Evolutionary conservation across 2,113 vertebrate species (phyloP), one percentile per base, ranked within the genome.

Genomic region (Calonectris borealis): DNA sequence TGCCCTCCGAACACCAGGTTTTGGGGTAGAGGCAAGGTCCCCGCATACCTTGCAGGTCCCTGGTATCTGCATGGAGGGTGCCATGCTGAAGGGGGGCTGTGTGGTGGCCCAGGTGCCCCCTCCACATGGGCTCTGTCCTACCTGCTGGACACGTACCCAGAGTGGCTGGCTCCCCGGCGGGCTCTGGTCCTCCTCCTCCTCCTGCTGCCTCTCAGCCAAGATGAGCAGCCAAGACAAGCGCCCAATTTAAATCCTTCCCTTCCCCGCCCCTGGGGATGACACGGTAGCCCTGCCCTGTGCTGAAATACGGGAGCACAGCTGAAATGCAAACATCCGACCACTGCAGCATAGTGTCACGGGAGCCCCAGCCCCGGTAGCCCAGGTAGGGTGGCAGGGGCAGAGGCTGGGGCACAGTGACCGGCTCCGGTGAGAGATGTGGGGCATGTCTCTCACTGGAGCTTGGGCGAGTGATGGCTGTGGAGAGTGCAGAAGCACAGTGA

Each of bases 191-290:
- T 88, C 40, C 65, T 90, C 46, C 34, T 86, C 32, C 68, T 75
- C 22, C 77, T 1, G 4, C 78, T 3, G 11, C 13, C 40, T 87
- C 31, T n/a, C 87, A 77, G 69, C 51, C 76, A 40, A 87, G 92
- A 70, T 34, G 76, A 86, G 87, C 72, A 38, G 92, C 66, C 0
- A 7, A 68, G 69, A 32, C 72, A 27, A 49, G 84, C 2, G 1
- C 78, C 70, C 48, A 1, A 87, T 91, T 97, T 94, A 97, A 97
- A 85, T 36, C 77, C 87, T 91, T 44, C 73, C 64, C 81, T 69
- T 69, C 94, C 89, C 94, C 73, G 94, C 95, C 95, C 92, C 73
- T 16, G 83, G 64, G 51, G 71, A 16, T 9, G 57, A n/a, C 80
- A 27, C 3, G 3, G 48, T 18, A 29, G 94, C 93, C 65, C 96